phyloP scores from a whole-genome alignment of 2,888 invertebrate species.

The Noctua janthina region DNA sequence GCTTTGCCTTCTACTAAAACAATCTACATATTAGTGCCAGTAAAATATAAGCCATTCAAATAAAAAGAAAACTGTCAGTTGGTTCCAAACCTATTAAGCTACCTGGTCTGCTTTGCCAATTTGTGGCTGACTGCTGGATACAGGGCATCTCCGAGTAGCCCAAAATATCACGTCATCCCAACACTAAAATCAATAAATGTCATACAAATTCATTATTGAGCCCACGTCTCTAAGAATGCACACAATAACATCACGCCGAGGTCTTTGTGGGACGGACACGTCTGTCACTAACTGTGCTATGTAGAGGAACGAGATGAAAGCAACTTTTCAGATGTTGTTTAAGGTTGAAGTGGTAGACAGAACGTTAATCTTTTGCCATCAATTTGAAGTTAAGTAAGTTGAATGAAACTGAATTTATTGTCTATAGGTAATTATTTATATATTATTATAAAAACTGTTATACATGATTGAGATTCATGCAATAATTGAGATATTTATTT shows the following conservation, averaged over 20 bases:
- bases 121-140: background rate
- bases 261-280: slow-evolving; percentile 60
- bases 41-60: background rate
- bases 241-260: slow-evolving; percentile 56
- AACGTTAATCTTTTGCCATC: background rate
- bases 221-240: slow-evolving; percentile 52
- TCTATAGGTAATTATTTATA: background rate
- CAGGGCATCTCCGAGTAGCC: slow-evolving; percentile 16
- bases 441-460: background rate
- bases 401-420: background rate
- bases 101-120: background rate
- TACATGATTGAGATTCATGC: background rate
- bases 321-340: background rate
- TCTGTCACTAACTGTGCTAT: slow-evolving; percentile 37
- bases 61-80: background rate
- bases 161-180: slow-evolving; percentile 17
- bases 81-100: background rate
- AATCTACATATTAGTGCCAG: background rate
- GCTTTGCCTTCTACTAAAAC: background rate
- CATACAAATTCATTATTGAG: slow-evolving; percentile 50
- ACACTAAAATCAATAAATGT: slow-evolving; percentile 41
- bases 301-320: slow-evolving; percentile 9
- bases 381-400: background rate
- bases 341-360: background rate
- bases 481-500: background rate